These are phyloP conservation scores for Hepsetus odoe DNA, from an alignment of 2,113 vertebrate species.

Conservation along the genomic window DNA sequence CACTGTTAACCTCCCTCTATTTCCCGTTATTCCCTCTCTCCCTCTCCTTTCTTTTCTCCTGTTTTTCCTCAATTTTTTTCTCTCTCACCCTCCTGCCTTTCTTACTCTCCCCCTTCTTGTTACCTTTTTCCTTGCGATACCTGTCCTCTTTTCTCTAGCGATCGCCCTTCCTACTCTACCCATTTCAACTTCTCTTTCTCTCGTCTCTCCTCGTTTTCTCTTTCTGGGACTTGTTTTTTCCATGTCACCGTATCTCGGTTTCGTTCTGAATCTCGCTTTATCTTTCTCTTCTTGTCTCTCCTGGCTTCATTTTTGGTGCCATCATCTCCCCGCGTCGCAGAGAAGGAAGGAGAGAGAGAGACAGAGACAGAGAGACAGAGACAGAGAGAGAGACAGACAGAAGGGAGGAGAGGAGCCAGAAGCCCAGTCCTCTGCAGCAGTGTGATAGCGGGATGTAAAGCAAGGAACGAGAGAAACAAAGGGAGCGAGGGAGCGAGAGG, in stretches of 20 bases:
- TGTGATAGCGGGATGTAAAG: conserved; percentile 60
- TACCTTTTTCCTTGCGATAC: too few species aligned
- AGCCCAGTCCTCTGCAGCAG: conserved; percentile 54
- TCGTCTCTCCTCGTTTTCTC: background rate
- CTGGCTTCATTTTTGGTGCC: background rate
- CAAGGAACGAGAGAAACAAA: conserved; percentile 17
- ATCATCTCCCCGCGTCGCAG: background rate
- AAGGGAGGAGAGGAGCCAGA: conserved; percentile 37
- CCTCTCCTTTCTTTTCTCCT: background rate
- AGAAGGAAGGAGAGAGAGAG: conserved; percentile 7
- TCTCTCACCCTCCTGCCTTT: too few species aligned
- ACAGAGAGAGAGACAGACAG: conserved; percentile 44
- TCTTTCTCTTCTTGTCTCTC: background rate
- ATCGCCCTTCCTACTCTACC: too few species aligned
- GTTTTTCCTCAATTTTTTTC: too few species aligned
- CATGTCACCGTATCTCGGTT: background rate
- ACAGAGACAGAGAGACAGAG: conserved; percentile 27
- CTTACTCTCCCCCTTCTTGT: too few species aligned
- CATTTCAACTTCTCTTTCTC: too few species aligned
- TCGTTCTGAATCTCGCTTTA: background rate
- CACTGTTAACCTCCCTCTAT: too few species aligned
- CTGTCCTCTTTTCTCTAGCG: too few species aligned
- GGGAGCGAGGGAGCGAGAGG: conserved; percentile 3
- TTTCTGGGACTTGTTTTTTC: background rate
- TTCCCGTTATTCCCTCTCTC: conserved; percentile 19